Evolutionary conservation across 2,888 invertebrate species (phyloP), one percentile per base, ranked within the genome.

Genomic region (Lasioglossum figueresi): DNA sequence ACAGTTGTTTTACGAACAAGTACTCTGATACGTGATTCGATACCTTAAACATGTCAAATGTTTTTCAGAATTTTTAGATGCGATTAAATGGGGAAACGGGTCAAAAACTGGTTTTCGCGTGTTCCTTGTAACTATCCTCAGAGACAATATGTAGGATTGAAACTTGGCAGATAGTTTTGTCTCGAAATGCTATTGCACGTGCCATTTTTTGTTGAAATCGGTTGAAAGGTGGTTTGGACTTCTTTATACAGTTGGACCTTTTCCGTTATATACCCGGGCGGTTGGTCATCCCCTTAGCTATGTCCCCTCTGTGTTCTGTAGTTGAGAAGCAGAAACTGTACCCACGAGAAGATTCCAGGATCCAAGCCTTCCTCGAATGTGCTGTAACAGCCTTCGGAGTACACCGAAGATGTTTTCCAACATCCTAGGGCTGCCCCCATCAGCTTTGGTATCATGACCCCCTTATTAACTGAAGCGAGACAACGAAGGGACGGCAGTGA

Each of bases 391-490:
- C 31, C 31, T 63, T 5, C 27, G 63, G 27, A 16, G 27, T 63
- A 31, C 31, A 63, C 31, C 63, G 63, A 63, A 31, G 63, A 63
- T 16, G 63, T 63, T 63, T 63, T 16, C 63, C 27, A 31, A 14
- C 63, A 5, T 63, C 63, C 63, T 31, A 63, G 63, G 63, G 16
- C 16, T 31, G 14, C 63, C 14, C 63, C 27, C 63, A 31, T 63
- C 63, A 27, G 63, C 63, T 63, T 63, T 63, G 63, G 63, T 31
- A 63, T 31, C 63, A 12, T 27, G 31, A 63, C 63, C 63, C 63
- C 63, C 63, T 63, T 63, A 63, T 63, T 63, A 63, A 63, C 63
- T 2, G 63, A 63, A 31, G 31, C 63, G 63, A 63, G 63, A 31
- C 63, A 63, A 63, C 63, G 63, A 31, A 2, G 63, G 63, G 63